Percentiles rank a stretch among this genome's conserved stretches.
These are phyloP conservation scores for Psilopogon haemacephalus DNA, from an alignment of 2,113 vertebrate genomes.

Conservation along the genomic window DNA sequence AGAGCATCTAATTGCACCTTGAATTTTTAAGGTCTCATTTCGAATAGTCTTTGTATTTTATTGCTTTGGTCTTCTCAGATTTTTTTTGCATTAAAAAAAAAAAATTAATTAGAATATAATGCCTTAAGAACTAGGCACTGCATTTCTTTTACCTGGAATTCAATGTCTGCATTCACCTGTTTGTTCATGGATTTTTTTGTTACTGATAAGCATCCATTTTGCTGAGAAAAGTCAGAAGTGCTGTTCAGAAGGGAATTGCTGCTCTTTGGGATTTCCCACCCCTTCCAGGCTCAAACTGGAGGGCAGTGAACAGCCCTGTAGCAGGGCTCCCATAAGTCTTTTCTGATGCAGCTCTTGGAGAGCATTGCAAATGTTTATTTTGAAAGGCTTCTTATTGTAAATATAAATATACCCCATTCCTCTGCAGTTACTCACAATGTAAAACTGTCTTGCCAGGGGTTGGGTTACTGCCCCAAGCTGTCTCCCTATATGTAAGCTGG, in stretches of 20 bases:
- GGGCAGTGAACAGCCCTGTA: neutral
- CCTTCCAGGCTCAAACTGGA: neutral
- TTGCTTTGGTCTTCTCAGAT: neutral
- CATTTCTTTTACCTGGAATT: neutral
- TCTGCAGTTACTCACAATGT: conserved; percentile 75
- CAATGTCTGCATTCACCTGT: neutral
- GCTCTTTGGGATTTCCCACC: neutral
- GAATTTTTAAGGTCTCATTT: neutral
- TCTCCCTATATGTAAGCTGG: neutral
- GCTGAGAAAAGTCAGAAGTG: neutral
- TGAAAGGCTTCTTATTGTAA: conserved; percentile 42
- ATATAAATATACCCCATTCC: conserved; percentile 81
- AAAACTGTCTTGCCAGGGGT: conserved; percentile 64
- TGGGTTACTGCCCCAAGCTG: conserved; percentile 68
- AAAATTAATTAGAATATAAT: neutral
- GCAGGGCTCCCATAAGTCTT: neutral
- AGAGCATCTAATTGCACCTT: neutral
- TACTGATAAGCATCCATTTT: neutral
- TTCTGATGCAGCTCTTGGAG: neutral
- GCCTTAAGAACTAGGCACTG: neutral
- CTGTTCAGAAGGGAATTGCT: neutral
- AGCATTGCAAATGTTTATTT: conserved; percentile 33
- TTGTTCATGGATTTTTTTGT: neutral
- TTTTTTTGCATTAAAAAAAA: conserved; percentile 11
- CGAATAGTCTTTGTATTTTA: neutral